phyloP scores from a whole-genome alignment of 1,140 invertebrate species.

The Radopholus similis region DNA sequence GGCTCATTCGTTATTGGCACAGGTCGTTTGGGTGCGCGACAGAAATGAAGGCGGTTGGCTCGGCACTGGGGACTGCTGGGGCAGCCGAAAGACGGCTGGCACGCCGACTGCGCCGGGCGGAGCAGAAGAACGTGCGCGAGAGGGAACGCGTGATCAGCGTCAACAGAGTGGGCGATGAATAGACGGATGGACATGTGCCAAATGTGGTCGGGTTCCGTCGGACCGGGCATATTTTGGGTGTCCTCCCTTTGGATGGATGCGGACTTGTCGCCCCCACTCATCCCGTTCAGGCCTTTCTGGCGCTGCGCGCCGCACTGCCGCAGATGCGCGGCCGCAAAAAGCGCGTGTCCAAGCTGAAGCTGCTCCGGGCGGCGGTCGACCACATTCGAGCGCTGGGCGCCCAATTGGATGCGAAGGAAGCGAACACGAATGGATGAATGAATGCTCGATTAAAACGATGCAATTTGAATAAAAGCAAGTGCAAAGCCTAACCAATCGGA shows the following conservation, averaged over 20 bases:
- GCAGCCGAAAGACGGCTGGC: too few species aligned
- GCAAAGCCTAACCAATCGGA: too few species aligned
- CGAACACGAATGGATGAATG: too few species aligned
- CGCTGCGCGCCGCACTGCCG: constrained; percentile 45
- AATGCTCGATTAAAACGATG: too few species aligned
- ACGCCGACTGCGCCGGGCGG: not conserved
- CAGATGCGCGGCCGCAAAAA: constrained; percentile 37
- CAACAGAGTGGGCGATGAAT: constrained; percentile 36
- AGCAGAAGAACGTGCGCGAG: constrained; percentile 48
- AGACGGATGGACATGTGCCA: not conserved
- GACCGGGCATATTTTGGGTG: not conserved
- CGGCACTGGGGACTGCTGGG: too few species aligned
- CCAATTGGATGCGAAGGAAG: too few species aligned
- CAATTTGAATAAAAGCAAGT: too few species aligned
- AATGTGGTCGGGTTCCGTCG: not conserved
- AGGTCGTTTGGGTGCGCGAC: too few species aligned
- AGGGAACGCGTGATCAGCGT: constrained; percentile 48
- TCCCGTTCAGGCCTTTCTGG: constrained; percentile 38
- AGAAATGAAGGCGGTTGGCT: too few species aligned
- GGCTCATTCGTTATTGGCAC: too few species aligned
- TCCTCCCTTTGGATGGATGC: too few species aligned
- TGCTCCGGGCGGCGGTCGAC: constrained; percentile 47
- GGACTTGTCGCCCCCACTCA: not conserved
- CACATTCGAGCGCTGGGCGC: constrained; percentile 49
- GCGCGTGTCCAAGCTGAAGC: constrained; percentile 52